These are phyloP conservation scores for Smutsia gigantea DNA, from an alignment of 2,797 vertebrate genomes.

Conservation along the genomic window DNA sequence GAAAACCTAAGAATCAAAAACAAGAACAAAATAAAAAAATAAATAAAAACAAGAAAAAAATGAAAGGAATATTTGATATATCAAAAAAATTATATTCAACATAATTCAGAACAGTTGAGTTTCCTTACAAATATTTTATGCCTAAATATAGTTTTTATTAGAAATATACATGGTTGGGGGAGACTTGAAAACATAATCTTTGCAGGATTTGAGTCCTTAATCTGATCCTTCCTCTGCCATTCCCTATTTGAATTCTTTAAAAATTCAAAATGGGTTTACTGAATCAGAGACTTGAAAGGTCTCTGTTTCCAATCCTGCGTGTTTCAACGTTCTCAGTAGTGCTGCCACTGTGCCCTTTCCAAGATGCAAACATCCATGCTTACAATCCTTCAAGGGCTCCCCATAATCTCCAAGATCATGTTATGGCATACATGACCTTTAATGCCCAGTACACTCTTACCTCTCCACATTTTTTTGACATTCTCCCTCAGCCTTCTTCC, in stretches of 20 bases:
- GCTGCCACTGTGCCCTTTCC: neutral
- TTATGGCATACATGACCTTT: neutral
- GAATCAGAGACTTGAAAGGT: neutral
- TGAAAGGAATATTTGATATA: neutral
- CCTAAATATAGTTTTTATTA: neutral
- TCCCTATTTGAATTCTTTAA: neutral
- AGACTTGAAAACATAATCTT: constrained; percentile 11
- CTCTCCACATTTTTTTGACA: neutral
- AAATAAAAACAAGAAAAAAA: neutral
- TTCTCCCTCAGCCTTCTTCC: neutral
- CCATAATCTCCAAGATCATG: neutral
- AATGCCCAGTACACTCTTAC: neutral
- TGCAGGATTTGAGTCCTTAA: neutral
- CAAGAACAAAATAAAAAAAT: neutral
- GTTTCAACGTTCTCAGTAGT: neutral
- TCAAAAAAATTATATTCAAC: neutral
- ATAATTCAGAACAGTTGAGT: neutral
- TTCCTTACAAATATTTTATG: neutral
- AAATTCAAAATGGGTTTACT: constrained; percentile 15
- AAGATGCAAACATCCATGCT: neutral
- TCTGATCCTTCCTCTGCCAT: neutral
- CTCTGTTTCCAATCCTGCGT: neutral
- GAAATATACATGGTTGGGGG: neutral
- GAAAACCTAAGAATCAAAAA: neutral
- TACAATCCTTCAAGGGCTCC: neutral